These are phyloP conservation scores for Idris sp. DNA, from an alignment of 1,140 invertebrate genomes.

Conservation along the genomic window DNA sequence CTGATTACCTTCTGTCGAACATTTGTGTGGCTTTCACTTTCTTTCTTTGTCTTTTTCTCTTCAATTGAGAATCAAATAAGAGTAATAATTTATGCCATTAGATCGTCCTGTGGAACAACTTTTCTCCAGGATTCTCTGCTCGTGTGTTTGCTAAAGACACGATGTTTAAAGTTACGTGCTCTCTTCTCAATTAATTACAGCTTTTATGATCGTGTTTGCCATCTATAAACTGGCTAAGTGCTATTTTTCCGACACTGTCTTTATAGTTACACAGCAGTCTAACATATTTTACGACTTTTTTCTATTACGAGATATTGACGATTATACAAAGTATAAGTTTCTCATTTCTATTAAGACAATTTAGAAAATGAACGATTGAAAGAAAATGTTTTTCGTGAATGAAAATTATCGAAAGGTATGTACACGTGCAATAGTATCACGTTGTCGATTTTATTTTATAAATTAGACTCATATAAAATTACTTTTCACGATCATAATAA, in stretches of 20 bases:
- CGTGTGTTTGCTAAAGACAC: background rate
- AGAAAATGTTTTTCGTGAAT: too few relatives aligned
- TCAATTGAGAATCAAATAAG: slow-evolving; percentile 2
- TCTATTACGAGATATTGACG: slow-evolving; percentile 2
- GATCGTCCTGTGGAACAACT: background rate
- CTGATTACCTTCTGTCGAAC: too few relatives aligned
- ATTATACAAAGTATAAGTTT: slow-evolving; percentile 23
- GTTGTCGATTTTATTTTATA: too few relatives aligned
- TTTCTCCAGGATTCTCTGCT: background rate
- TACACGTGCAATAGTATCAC: too few relatives aligned
- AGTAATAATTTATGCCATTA: slow-evolving; percentile 11
- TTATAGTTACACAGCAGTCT: slow-evolving; percentile 13
- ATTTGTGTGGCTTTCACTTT: too few relatives aligned
- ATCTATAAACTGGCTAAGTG: slow-evolving; percentile 64
- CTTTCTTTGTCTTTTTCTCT: too few relatives aligned
- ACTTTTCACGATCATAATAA: background rate
- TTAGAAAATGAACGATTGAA: too few relatives aligned
- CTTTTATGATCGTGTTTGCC: slow-evolving; percentile 31
- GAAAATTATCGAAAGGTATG: too few relatives aligned
- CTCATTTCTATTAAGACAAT: background rate
- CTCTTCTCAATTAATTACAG: slow-evolving; percentile 28
- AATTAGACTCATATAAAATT: too few relatives aligned
- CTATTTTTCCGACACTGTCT: slow-evolving; percentile 59
- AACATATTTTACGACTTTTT: slow-evolving; percentile 3
- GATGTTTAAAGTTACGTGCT: slow-evolving; percentile 6